A percentile compares a stretch with the other conserved stretches of the same genome.
phyloP scores from a whole-genome alignment of 2,888 invertebrate genomes.

The Lasioglossum leucozonium region DNA sequence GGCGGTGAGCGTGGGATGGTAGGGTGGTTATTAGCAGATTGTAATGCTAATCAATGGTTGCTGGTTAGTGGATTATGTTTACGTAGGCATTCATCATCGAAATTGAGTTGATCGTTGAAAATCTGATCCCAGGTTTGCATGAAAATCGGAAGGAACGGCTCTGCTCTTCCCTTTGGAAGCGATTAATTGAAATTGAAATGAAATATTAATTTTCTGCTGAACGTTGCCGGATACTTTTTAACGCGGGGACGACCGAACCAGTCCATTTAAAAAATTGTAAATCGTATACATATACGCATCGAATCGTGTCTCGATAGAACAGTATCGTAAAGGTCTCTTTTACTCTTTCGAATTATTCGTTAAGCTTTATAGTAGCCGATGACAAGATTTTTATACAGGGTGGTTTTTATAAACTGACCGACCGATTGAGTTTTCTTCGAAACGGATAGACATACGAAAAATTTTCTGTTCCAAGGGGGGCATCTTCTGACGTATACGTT shows the following conservation, averaged over 20 bases:
- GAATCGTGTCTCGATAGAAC: background rate
- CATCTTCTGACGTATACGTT: too few species aligned
- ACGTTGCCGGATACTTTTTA: conserved; percentile 1
- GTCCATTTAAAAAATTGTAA: conserved; percentile 10
- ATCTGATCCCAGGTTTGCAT: conserved; percentile 62
- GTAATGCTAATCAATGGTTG: conserved; percentile 82
- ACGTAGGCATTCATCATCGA: conserved; percentile 80
- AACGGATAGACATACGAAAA: too few species aligned
- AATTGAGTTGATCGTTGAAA: conserved; percentile 78
- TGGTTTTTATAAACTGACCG: too few species aligned
- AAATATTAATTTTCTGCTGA: conserved; percentile 25
- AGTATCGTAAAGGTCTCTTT: background rate
- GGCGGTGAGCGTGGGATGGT: conserved; percentile 40
- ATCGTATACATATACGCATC: background rate
- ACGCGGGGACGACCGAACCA: background rate
- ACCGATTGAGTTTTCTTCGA: too few species aligned
- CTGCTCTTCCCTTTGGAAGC: background rate
- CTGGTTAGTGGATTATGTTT: conserved; percentile 80
- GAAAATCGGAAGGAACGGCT: conserved; percentile 32
- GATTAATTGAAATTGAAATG: conserved; percentile 23
- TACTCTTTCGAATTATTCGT: background rate
- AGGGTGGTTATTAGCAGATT: conserved; percentile 79
- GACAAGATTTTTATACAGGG: background rate
- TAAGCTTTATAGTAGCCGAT: background rate
- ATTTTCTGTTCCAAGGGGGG: too few species aligned